Percentiles rank a stretch among this genome's conserved stretches.
Evolutionary conservation across 2,888 invertebrate species (phyloP).

Genomic region (Pristionchus entomophagus): DNA sequence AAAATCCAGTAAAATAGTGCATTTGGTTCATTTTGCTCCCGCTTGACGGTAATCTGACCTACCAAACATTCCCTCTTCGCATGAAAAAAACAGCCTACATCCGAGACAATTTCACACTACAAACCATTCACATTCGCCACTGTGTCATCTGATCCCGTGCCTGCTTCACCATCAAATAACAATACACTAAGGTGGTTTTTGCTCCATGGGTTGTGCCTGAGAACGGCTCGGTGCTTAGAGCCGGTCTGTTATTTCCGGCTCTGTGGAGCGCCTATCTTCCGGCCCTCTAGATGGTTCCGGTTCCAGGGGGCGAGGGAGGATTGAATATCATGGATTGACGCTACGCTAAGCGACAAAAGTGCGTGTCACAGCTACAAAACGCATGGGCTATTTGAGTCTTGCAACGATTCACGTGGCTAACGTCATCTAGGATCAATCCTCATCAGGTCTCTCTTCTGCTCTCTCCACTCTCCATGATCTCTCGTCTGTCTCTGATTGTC

Average conservation of each 20-base stretch:
- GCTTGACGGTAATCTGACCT: too few species aligned
- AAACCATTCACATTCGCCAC: too few species aligned
- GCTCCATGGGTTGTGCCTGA: too few species aligned
- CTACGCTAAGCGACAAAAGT: neutral
- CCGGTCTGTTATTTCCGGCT: conserved; percentile 7
- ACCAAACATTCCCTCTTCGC: too few species aligned
- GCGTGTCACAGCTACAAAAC: conserved; percentile 2
- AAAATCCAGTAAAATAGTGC: too few species aligned
- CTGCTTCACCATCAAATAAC: too few species aligned
- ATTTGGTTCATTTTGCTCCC: too few species aligned
- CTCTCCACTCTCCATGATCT: neutral
- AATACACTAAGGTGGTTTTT: too few species aligned
- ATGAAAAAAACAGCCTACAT: too few species aligned
- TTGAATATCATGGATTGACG: neutral
- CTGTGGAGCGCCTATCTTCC: neutral
- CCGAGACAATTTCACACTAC: too few species aligned
- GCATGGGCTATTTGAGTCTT: neutral
- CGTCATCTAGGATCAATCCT: neutral
- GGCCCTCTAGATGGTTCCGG: neutral
- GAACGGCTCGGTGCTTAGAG: too few species aligned
- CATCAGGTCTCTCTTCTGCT: neutral
- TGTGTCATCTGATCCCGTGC: too few species aligned
- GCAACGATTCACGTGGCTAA: neutral
- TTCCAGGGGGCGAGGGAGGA: neutral
- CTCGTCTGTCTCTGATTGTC: neutral